Conservation (phyloP, 2,113 vertebrate genomes). For the Hucho hucho region DNA sequence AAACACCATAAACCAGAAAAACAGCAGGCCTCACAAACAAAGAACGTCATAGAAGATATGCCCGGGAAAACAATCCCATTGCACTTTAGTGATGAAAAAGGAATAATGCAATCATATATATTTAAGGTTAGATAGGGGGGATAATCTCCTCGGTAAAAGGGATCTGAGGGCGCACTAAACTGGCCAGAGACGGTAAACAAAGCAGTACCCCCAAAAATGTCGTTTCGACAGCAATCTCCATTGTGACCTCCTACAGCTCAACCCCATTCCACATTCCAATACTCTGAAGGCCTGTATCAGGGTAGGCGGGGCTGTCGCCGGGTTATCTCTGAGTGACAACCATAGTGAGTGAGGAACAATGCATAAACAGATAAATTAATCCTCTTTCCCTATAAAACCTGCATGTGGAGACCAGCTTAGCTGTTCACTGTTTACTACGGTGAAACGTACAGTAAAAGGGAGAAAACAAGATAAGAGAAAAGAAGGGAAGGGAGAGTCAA, state of each 20-base stretch:
- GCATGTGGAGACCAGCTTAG: no score
- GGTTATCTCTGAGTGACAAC: no score
- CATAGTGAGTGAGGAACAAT: no score
- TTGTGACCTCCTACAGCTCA: not conserved
- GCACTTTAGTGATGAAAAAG: conserved; percentile 31
- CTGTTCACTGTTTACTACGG: no score
- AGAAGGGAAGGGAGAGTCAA: no score
- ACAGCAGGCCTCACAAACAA: conserved; percentile 14
- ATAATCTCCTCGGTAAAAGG: conserved; percentile 62
- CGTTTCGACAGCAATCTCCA: not conserved
- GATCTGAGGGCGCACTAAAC: conserved; percentile 54
- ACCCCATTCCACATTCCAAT: not conserved
- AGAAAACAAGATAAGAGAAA: no score
- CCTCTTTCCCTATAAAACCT: no score
- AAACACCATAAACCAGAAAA: not conserved
- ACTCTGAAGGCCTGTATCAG: no score
- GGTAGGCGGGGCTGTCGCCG: no score
- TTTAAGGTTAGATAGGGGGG: conserved; percentile 51
- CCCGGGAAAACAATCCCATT: conserved; percentile 44
- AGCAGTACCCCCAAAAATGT: conserved; percentile 16
- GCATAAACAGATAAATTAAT: no score
- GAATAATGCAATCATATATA: conserved; percentile 54
- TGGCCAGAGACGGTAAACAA: conserved; percentile 54
- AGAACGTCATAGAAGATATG: not conserved
- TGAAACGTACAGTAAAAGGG: no score